Percentiles rank a stretch among this genome's conserved stretches.
phyloP scores from a whole-genome alignment of 2,888 invertebrate species.

The Galeopsomyia nigrocyanea region DNA sequence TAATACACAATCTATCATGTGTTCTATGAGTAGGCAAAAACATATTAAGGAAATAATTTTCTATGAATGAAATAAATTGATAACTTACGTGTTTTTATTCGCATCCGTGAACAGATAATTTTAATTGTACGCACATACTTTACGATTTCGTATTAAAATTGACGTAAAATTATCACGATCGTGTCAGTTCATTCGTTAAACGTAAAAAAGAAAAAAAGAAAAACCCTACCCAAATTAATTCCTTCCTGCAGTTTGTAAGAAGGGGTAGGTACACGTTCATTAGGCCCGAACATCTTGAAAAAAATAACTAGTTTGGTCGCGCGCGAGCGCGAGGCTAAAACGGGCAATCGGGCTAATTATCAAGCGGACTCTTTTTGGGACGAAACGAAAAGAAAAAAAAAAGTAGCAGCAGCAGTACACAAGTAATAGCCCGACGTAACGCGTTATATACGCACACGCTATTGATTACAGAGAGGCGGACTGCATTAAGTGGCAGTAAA shows the following conservation, averaged over 20 bases:
- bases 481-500: constrained; percentile 46
- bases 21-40: no score
- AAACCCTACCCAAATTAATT: constrained; percentile 28
- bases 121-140: no score
- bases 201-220: neutral
- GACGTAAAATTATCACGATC: no score
- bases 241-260: constrained; percentile 16
- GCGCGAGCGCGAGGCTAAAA: constrained; percentile 4
- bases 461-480: constrained; percentile 45
- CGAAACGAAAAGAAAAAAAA: constrained; percentile 1
- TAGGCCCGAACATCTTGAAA: neutral
- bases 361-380: neutral
- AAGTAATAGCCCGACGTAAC: constrained; percentile 33
- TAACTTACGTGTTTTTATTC: no score
- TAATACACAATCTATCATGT: no score
- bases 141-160: no score
- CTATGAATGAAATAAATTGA: no score
- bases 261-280: constrained; percentile 22
- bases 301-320: constrained; percentile 7
- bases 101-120: no score
- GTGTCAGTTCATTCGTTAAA: no score
- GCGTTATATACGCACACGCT: constrained; percentile 32
- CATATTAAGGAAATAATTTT: no score
- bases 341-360: constrained; percentile 32
- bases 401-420: neutral